Evolutionary conservation across 2,797 vertebrate genomes (phyloP).

Genomic region (Erethizon dorsatum): DNA sequence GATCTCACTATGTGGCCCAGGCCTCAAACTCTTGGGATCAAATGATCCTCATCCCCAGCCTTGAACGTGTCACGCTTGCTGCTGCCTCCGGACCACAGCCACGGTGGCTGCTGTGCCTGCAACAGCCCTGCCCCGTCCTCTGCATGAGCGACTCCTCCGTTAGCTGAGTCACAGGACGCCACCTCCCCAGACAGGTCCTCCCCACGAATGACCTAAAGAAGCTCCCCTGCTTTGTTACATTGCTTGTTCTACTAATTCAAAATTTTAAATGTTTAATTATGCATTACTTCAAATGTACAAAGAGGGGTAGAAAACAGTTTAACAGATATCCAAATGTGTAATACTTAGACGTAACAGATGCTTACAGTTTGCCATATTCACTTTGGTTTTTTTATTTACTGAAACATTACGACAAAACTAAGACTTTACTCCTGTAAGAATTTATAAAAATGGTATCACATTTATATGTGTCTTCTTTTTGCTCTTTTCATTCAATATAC

Average conservation of each 20-base stretch:
- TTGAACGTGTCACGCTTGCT: neutral
- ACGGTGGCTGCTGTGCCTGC: neutral
- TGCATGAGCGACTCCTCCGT: neutral
- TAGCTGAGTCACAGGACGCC: constrained; percentile 15
- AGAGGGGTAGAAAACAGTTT: constrained; percentile 9
- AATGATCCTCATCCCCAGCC: neutral
- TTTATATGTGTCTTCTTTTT: neutral
- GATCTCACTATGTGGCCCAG: neutral
- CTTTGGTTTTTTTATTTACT: constrained; percentile 39
- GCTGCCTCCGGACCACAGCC: neutral
- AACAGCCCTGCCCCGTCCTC: neutral
- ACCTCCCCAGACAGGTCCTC: neutral
- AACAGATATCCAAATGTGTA: constrained; percentile 19
- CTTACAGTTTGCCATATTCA: constrained; percentile 29
- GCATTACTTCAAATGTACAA: constrained; percentile 55
- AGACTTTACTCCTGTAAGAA: neutral
- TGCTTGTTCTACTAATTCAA: neutral
- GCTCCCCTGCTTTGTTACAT: neutral
- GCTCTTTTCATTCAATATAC: neutral
- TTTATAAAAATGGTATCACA: neutral
- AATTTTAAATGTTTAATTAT: constrained; percentile 30
- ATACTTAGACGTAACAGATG: constrained; percentile 38
- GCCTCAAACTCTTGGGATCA: neutral
- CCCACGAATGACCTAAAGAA: neutral
- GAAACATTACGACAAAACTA: neutral